Evolutionary conservation across 2,888 invertebrate species (phyloP).

Genomic region (Mesoligia furuncula): DNA sequence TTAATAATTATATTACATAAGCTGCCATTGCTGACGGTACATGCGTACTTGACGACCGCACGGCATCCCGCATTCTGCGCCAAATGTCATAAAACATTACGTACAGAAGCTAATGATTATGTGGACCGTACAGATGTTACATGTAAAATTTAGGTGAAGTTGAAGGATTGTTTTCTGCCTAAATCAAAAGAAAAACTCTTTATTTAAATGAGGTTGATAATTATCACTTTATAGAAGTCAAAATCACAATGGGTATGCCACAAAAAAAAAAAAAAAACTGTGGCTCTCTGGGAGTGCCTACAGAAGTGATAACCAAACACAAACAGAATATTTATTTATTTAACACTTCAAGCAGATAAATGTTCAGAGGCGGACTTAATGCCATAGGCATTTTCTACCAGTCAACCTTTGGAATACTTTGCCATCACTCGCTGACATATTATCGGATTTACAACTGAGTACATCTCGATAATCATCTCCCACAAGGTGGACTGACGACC

Average conservation of each 20-base stretch:
- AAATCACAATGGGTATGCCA: neutral
- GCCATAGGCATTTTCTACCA: too few species aligned
- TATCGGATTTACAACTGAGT: too few species aligned
- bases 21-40: slow-evolving; percentile 52
- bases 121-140: slow-evolving; percentile 36
- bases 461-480: too few species aligned
- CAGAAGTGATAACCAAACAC: too few species aligned
- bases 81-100: slow-evolving; percentile 69
- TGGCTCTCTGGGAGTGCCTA: neutral
- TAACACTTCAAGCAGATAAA: too few species aligned
- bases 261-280: neutral
- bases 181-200: neutral
- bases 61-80: slow-evolving; percentile 60
- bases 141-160: neutral
- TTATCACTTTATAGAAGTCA: neutral
- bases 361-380: too few species aligned
- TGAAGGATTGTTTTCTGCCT: neutral
- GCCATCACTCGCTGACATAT: too few species aligned
- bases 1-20: slow-evolving; percentile 3
- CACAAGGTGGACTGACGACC: too few species aligned
- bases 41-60: slow-evolving; percentile 64
- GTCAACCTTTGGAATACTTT: too few species aligned
- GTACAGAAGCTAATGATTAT: slow-evolving; percentile 58
- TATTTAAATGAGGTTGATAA: neutral
- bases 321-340: too few species aligned